phyloP scores from a whole-genome alignment of 1,140 invertebrate genomes.

The Heterodera carotae region DNA sequence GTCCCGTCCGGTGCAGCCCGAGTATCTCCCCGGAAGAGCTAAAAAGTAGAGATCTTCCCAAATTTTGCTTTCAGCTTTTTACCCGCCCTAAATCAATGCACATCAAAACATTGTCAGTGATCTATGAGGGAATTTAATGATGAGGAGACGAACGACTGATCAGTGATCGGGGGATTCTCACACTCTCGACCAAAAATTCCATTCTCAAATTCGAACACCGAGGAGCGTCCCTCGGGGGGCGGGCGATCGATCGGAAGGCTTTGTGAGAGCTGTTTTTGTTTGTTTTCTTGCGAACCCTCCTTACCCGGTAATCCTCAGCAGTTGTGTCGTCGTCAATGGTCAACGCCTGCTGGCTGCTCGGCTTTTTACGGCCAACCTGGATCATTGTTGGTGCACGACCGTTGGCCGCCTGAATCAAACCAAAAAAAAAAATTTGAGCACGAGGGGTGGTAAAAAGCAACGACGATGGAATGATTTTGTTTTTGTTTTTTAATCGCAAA shows the following conservation, averaged over 20 bases:
- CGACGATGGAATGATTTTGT: background rate
- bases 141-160: too few relatives aligned
- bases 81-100: background rate
- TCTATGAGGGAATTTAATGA: too few relatives aligned
- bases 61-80: too few relatives aligned
- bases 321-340: background rate
- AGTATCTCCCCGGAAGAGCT: too few relatives aligned
- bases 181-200: background rate
- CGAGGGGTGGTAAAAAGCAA: background rate
- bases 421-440: background rate
- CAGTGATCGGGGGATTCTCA: background rate
- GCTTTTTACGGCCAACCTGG: conserved; percentile 28
- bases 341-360: background rate
- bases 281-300: background rate
- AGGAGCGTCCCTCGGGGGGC: too few relatives aligned
- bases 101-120: background rate
- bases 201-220: background rate
- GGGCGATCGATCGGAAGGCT: background rate
- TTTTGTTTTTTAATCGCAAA: too few relatives aligned
- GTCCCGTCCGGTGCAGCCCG: too few relatives aligned
- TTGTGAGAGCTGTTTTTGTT: background rate
- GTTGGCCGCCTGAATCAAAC: conserved; percentile 15
- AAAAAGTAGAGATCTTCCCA: too few relatives aligned
- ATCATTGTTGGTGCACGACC: conserved; percentile 19
- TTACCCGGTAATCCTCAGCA: conserved; percentile 7